Percentiles rank a stretch among this genome's conserved stretches.
These are phyloP conservation scores for Clepsis dumicolana DNA, from an alignment of 2,888 invertebrate species.

Conservation along the genomic window DNA sequence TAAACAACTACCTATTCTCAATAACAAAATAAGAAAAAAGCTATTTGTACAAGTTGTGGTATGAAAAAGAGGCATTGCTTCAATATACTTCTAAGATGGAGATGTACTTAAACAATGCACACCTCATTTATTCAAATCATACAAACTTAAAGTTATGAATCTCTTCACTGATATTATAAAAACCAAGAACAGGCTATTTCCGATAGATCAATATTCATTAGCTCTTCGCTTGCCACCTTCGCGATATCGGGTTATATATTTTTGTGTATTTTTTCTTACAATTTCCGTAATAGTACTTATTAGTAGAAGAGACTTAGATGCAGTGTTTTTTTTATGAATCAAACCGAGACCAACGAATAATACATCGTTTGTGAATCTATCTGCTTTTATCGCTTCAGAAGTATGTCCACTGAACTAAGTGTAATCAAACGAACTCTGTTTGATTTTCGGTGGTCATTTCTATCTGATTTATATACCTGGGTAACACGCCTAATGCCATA, in stretches of 20 bases:
- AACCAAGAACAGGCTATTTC: neutral
- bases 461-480: neutral
- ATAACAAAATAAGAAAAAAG: conserved; percentile 25
- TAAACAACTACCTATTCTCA: conserved; percentile 41
- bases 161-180: conserved; percentile 19
- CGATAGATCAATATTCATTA: no score
- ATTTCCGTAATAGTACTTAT: no score
- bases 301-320: no score
- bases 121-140: neutral
- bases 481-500: neutral
- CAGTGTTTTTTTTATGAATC: no score
- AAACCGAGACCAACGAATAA: neutral
- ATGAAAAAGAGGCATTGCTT: conserved; percentile 14
- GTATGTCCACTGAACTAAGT: conserved; percentile 12
- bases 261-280: no score
- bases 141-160: conserved; percentile 11
- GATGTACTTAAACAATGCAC: conserved; percentile 25
- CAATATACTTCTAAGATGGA: conserved; percentile 2
- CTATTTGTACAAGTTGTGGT: conserved; percentile 26
- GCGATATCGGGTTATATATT: no score
- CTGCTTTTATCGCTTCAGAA: conserved; percentile 14
- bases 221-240: no score
- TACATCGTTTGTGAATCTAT: conserved; percentile 21
- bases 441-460: conserved; percentile 5
- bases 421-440: neutral